Base-by-base conservation (phyloP, 1,140 invertebrate genomes). In the Charaxes varanes region DNA sequence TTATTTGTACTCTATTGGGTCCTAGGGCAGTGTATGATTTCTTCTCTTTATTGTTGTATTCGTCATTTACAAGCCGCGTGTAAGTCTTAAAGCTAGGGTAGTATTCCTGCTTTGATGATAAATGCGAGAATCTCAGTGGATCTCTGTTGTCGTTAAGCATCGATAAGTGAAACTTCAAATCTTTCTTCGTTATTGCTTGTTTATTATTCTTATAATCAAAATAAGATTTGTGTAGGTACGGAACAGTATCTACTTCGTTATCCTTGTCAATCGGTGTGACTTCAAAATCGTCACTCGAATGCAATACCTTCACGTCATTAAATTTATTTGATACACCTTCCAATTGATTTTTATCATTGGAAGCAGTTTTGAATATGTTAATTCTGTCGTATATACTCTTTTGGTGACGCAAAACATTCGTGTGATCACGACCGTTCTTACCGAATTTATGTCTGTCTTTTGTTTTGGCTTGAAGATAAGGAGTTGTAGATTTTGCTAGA, bases 1-100 rank as follows among this genome's bases (percentile, higher is more conserved):
- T 57, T 3, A 64, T 60, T 19, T 51, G 49, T 0, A 68, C 31
- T 40, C 51, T 48, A 13, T 62, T 64, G 0, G 59, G 58, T 8
- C 31, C 15, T 41, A 31, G 8, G 4, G 18, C 15, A 41, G 8
- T 27, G 2, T 18, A 10, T 6, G 6, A 23, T 6, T 4, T 23
- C n/a, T 8, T 8, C 6, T 23, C n/a, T 23, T 23, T n/a, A 23
- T 23, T n/a, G 2, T 5, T 4, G 10, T 23, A 3, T n/a, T 18
- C 7, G 19, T 33, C 32, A 8, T 24, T 41, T 12, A 15, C 6
- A 17, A 33, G 15, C 8, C 8, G 14, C 7, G 2, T 2, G 10
- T 34, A n/a, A 8, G 10, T 24, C 1, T 10, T 11, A 13, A 21
- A n/a, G 16, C 32, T 44, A 4, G 41, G 16, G n/a, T 6, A 11